These are phyloP conservation scores for Matsumyia berberina DNA, from an alignment of 2,888 invertebrate genomes.

Conservation along the genomic window DNA sequence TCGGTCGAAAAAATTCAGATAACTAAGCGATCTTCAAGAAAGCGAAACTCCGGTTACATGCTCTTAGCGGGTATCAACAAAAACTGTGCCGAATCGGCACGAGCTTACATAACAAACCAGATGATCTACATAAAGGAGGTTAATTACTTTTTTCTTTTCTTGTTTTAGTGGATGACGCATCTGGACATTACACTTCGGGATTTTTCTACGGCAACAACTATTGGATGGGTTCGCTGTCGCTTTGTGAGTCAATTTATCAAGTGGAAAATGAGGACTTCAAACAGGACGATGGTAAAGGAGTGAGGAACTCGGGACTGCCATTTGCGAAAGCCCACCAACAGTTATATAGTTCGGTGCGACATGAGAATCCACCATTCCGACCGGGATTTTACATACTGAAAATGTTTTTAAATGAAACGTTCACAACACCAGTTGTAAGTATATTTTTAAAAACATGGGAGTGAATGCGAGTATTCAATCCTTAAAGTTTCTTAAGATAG, in stretches of 20 bases:
- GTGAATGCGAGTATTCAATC: no score
- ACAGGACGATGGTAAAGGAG: slow-evolving; percentile 74
- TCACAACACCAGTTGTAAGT: slow-evolving; percentile 81
- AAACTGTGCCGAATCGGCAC: slow-evolving; percentile 25
- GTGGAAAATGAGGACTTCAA: slow-evolving; percentile 83
- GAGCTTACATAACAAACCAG: slow-evolving; percentile 26
- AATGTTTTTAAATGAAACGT: slow-evolving; percentile 85
- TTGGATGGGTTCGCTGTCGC: slow-evolving; percentile 91
- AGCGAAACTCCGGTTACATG: slow-evolving; percentile 21
- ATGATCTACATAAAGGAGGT: slow-evolving; percentile 29
- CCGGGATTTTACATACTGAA: slow-evolving; percentile 88
- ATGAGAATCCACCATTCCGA: slow-evolving; percentile 87
- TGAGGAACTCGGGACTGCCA: slow-evolving; percentile 80
- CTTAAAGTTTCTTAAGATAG: no score
- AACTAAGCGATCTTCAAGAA: slow-evolving; percentile 37
- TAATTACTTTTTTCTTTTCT: slow-evolving; percentile 47
- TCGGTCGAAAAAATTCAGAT: slow-evolving; percentile 20
- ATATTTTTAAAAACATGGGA: background rate
- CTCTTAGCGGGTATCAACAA: slow-evolving; percentile 1
- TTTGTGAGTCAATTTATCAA: slow-evolving; percentile 88
- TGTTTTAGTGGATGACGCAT: slow-evolving; percentile 88
- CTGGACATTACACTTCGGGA: slow-evolving; percentile 91
- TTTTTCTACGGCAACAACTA: slow-evolving; percentile 93
- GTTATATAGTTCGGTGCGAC: slow-evolving; percentile 79
- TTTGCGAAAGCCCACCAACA: slow-evolving; percentile 81